Percentiles rank a stretch among this genome's conserved stretches.
These are phyloP conservation scores for Anableps anableps DNA, from an alignment of 2,797 vertebrate genomes.

Conservation along the genomic window DNA sequence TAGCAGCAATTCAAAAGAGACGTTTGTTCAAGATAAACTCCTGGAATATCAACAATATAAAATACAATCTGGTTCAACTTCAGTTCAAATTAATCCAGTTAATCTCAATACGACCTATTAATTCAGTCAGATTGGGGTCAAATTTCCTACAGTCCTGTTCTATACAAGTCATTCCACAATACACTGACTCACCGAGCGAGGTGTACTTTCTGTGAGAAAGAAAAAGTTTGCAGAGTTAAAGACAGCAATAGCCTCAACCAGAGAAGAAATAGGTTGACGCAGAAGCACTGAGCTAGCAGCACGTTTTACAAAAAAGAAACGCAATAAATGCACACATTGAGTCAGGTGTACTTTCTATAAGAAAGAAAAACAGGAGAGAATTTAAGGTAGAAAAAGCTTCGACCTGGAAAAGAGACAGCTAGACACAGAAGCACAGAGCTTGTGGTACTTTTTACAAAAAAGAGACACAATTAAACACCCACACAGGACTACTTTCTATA, in stretches of 20 bases:
- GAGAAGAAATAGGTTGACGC: background rate
- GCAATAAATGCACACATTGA: background rate
- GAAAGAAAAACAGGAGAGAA: background rate
- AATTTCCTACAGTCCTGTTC: too few species aligned
- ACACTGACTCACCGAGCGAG: background rate
- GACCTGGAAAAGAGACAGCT: background rate
- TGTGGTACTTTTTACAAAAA: too few species aligned
- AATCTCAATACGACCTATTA: background rate
- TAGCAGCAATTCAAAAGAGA: background rate
- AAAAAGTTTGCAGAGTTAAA: background rate
- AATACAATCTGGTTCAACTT: background rate
- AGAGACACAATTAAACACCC: too few species aligned
- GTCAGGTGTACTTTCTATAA: background rate
- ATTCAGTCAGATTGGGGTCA: too few species aligned
- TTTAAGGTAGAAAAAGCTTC: background rate
- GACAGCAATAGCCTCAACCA: background rate
- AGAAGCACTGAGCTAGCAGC: background rate
- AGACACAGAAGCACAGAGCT: too few species aligned
- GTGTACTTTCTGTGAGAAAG: background rate
- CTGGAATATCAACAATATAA: background rate
- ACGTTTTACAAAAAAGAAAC: background rate
- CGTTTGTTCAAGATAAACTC: background rate
- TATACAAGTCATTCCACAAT: background rate
- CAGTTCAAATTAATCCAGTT: background rate
- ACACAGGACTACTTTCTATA: too few species aligned